Conservation (phyloP, 1,140 invertebrate genomes). For the Zaprionus taronus region DNA sequence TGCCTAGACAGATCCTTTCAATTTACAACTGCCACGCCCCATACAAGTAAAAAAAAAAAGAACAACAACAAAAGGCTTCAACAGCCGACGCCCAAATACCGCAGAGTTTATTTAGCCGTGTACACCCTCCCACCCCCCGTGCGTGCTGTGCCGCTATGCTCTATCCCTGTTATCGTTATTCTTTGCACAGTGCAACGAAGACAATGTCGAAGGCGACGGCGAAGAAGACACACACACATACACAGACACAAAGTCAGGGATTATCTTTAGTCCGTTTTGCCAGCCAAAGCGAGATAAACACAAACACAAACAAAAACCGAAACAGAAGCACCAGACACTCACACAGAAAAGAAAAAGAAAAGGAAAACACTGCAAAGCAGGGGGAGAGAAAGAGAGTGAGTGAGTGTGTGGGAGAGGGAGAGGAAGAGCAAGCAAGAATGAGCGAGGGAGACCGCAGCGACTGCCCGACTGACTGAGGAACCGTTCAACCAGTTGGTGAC, state of each 20-base stretch:
- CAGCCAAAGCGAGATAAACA: constrained; percentile 41
- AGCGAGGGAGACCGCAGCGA: constrained; percentile 12
- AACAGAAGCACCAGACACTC: constrained; percentile 11
- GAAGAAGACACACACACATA: constrained; percentile 11
- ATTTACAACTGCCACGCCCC: constrained; percentile 27
- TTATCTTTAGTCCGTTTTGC: constrained; percentile 39
- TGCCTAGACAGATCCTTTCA: constrained; percentile 17
- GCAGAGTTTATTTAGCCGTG: constrained; percentile 20
- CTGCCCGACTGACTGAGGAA: constrained; percentile 8
- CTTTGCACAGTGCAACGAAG: constrained; percentile 48
- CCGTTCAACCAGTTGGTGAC: constrained; percentile 40
- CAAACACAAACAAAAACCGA: constrained; percentile 17
- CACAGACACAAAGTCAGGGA: constrained; percentile 22
- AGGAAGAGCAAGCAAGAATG: background rate
- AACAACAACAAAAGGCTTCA: constrained; percentile 18
- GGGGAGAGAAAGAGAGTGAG: background rate
- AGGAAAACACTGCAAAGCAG: constrained; percentile 5
- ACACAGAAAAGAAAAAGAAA: constrained; percentile 17
- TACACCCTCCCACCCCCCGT: background rate
- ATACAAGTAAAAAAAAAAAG: background rate
- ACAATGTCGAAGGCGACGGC: constrained; percentile 31
- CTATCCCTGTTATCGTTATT: constrained; percentile 32
- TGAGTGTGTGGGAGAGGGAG: background rate
- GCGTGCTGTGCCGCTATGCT: background rate
- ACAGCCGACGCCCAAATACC: constrained; percentile 40